phyloP scores from a whole-genome alignment of 1,140 invertebrate species.

The Vollenhovia emeryi region DNA sequence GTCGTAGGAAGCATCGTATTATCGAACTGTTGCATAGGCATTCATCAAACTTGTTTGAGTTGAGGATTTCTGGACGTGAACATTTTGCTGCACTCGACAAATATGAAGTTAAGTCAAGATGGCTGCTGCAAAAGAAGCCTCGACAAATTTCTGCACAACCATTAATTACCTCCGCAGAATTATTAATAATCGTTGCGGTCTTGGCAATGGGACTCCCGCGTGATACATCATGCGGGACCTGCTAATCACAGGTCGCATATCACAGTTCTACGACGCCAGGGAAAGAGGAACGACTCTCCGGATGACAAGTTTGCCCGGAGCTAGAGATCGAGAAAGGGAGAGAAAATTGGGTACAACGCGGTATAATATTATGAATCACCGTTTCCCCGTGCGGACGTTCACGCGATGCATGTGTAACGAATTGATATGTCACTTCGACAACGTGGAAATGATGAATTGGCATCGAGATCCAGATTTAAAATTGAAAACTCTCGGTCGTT shows the following conservation, averaged over 20 bases:
- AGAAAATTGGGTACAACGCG: conserved; percentile 56
- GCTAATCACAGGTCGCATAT: conserved; percentile 69
- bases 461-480: neutral
- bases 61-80: neutral
- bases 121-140: neutral
- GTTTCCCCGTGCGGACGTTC: conserved; percentile 68
- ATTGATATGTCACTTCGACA: conserved; percentile 20
- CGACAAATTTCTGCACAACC: conserved; percentile 48
- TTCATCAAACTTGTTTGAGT: neutral
- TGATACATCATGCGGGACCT: conserved; percentile 51
- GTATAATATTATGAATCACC: conserved; percentile 71
- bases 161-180: conserved; percentile 65
- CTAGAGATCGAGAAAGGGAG: conserved; percentile 49
- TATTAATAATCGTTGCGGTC: conserved; percentile 69
- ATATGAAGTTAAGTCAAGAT: neutral
- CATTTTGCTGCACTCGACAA: neutral
- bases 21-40: neutral
- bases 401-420: conserved; percentile 9
- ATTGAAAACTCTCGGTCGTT: neutral
- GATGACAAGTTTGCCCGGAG: conserved; percentile 63
- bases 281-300: conserved; percentile 14
- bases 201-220: conserved; percentile 54
- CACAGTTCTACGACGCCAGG: conserved; percentile 21
- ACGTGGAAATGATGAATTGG: neutral
- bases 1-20: neutral